Conservation (phyloP, 2,797 vertebrate species). For the Pseudochirops corinnae region DNA sequence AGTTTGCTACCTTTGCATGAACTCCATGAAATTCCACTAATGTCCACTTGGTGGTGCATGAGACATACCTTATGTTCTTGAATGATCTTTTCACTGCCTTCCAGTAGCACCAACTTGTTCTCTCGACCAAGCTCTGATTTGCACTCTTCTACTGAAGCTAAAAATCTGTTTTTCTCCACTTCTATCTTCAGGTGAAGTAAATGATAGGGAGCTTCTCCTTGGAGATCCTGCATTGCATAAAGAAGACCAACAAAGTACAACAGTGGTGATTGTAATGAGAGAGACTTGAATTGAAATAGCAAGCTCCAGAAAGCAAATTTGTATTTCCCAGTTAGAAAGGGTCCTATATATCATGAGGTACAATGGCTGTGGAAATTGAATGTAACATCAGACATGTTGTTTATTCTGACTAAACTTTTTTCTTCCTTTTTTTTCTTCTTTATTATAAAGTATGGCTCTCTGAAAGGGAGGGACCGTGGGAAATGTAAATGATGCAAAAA, state of each 20-base stretch:
- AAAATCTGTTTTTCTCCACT: constrained; percentile 91
- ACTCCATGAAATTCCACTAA: not conserved
- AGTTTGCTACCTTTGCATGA: not conserved
- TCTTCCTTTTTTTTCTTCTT: not conserved
- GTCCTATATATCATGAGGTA: not conserved
- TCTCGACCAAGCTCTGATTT: constrained; percentile 91
- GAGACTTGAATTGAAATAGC: not conserved
- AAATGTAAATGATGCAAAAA: not conserved
- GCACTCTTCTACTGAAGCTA: constrained; percentile 91
- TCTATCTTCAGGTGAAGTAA: constrained; percentile 94
- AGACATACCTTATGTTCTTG: constrained; percentile 92
- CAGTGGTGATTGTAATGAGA: not conserved
- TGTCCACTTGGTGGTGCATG: not conserved
- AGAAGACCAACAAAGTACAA: not conserved
- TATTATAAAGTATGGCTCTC: not conserved
- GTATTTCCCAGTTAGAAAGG: not conserved
- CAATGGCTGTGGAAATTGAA: not conserved
- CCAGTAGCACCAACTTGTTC: constrained; percentile 89
- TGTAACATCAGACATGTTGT: not conserved
- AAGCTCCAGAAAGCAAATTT: not conserved
- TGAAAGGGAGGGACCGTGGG: not conserved
- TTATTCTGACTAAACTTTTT: not conserved
- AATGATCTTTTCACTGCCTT: constrained; percentile 94
- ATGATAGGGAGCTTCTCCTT: constrained; percentile 94
- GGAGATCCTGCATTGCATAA: constrained; percentile 89